Evolutionary conservation across 1,140 invertebrate genomes (phyloP), one percentile per base, ranked within the genome.

Genomic region (Hycleus cichorii): DNA sequence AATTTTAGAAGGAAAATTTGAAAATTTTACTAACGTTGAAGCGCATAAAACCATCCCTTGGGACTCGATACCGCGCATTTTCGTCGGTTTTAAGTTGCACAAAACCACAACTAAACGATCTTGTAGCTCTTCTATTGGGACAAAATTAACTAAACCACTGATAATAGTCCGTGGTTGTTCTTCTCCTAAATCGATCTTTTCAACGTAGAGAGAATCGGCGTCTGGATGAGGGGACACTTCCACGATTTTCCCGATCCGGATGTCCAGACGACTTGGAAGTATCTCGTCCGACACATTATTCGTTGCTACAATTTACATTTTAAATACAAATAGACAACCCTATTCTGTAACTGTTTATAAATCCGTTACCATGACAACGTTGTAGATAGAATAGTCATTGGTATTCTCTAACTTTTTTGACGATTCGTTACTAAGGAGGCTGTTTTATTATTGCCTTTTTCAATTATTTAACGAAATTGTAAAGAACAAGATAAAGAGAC

Each of bases 191-290:
- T 93, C 89, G 69, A 98, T 93, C 74, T 95, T 88, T 70, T 97
- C 90, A 8, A 98, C 87, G 77, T 98, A 98, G 0, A 98, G 78
- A 44, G 86, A 80, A 76, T 98, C 95, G 24, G 96, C 96, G 78
- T 98, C 93, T 0, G 94, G 93, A 80, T 99, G 96, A 69, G 80
- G 91, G n/a, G 86, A 80, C 3, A 94, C 90, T 66, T 91, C 84
- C 1, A 96, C 77, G 63, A 98, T 93, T 71, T 88, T 86, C n/a
- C 96, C 96, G 39, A 98, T 84, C 68, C 93, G 80, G 27, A 98
- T 90, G 74, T 98, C 93, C 46, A 98, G 74, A 56, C 86, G 81
- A 48, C 81, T 78, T 49, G 89, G 89, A 24, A 77, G 76, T 63
- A 89, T 74, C 69, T 87, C 85, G 68, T 87, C 86, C n/a, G 62